These are phyloP conservation scores for Drosophila lutescens DNA, from an alignment of 2,888 invertebrate genomes.

Conservation along the genomic window DNA sequence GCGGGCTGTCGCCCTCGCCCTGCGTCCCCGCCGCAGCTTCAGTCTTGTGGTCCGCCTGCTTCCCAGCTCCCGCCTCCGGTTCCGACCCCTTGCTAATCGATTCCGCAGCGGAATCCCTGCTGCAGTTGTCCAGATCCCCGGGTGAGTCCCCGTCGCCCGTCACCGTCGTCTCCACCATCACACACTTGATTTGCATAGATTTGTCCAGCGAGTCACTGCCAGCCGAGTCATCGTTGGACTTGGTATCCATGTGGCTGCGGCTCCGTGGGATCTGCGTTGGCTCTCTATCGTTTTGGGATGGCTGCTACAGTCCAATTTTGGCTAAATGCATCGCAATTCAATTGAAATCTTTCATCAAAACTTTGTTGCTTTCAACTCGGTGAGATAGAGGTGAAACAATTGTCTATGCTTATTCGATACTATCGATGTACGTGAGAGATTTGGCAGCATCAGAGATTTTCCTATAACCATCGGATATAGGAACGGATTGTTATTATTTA, in stretches of 20 bases:
- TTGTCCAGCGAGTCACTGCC: slow-evolving; percentile 82
- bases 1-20: slow-evolving; percentile 35
- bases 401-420: too few species aligned
- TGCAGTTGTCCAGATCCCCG: slow-evolving; percentile 53
- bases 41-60: slow-evolving; percentile 65
- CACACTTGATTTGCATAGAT: slow-evolving; percentile 81
- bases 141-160: slow-evolving; percentile 20
- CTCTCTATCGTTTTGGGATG: not conserved
- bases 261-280: slow-evolving; percentile 17
- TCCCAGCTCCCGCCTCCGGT: slow-evolving; percentile 11
- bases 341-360: slow-evolving; percentile 31
- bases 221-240: slow-evolving; percentile 81
- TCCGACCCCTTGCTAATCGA: slow-evolving; percentile 25
- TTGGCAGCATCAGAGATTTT: too few species aligned
- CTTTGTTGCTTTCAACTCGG: slow-evolving; percentile 15
- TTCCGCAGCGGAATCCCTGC: slow-evolving; percentile 56
- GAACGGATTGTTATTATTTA: too few species aligned
- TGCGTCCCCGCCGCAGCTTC: slow-evolving; percentile 43
- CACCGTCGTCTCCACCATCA: slow-evolving; percentile 71
- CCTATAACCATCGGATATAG: too few species aligned
- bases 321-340: slow-evolving; percentile 41
- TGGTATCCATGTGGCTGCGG: slow-evolving; percentile 73
- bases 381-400: too few species aligned
- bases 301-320: slow-evolving; percentile 32
- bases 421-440: too few species aligned